Percentiles rank a stretch among this genome's conserved stretches.
phyloP scores from a whole-genome alignment of 2,888 invertebrate species.

The Megaustenia siamemsis region DNA sequence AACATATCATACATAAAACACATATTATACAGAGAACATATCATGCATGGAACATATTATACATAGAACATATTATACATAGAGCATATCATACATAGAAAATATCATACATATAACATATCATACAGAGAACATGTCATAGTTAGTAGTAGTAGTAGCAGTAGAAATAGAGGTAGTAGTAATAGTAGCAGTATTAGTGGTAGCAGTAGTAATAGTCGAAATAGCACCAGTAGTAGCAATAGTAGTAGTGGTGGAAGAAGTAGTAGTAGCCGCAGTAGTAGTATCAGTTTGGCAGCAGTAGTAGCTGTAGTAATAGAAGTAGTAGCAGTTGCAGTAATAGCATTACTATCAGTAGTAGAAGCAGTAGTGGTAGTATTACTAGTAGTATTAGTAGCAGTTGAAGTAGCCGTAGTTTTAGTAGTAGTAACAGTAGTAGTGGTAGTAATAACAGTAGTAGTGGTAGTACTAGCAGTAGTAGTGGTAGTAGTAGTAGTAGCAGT shows the following conservation, averaged over 20 bases:
- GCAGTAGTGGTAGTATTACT: slow-evolving; percentile 37
- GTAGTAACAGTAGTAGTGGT: not conserved
- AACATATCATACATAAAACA: too few species aligned
- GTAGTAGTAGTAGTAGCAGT: slow-evolving; percentile 25
- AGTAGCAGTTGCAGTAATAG: slow-evolving; percentile 50
- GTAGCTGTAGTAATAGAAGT: slow-evolving; percentile 48
- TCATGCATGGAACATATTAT: too few species aligned
- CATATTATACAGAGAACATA: too few species aligned
- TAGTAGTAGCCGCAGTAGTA: slow-evolving; percentile 35
- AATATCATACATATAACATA: too few species aligned
- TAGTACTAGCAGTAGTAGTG: not conserved
- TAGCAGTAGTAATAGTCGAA: not conserved
- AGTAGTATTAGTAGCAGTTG: slow-evolving; percentile 32
- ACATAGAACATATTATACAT: too few species aligned
- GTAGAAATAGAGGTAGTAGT: not conserved
- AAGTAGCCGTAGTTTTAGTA: not conserved
- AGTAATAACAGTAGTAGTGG: not conserved
- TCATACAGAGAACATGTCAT: too few species aligned
- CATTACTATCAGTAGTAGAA: slow-evolving; percentile 46
- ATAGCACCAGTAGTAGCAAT: slow-evolving; percentile 14
- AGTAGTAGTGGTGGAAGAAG: slow-evolving; percentile 14
- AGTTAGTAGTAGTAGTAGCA: not conserved
- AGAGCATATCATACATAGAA: too few species aligned
- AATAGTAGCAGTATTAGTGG: not conserved
- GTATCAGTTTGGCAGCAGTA: too few species aligned